Base-by-base conservation (phyloP, 2,797 vertebrate genomes). In the Microcaecilia unicolor region DNA sequence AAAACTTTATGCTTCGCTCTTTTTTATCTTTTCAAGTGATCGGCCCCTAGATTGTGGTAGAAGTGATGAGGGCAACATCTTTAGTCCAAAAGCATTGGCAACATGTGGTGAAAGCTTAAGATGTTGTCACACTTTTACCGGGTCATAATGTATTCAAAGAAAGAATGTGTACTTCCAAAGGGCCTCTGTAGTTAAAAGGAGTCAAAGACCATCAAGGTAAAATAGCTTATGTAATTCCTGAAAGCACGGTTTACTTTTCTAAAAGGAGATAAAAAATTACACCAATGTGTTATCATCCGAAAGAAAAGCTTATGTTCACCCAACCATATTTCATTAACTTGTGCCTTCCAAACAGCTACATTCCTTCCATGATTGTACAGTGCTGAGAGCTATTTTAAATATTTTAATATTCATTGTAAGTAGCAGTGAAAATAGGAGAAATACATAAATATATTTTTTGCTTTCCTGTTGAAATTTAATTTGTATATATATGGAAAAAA, bases 111-210 rank as follows among this genome's bases (percentile, higher is more conserved):
- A 82, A 71, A 83, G 79, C 81, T 86, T 86, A 84, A 83, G 80
- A 84, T 79, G 85, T 85, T 89, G 87, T 90, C 84, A 87, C 83
- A 87, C 85, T 91, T 88, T 86, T 86, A 87, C 64, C 86, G 82
- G 81, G 70, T 72, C 53, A 55, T 83, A 87, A 87, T 85, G 84
- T 81, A 74, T 83, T 89, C 81, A 90, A 86, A 88, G 83, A 77
- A 71, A 62, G 48, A n/a, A n/a, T 32, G 61, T 67, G 67, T 72
- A 66, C 71, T 82, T 64, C 73, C 65, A 42, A 24, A 72, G 80
- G 61, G 59, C 37, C 45, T 67, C 65, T 70, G 61, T 57, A 64
- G 69, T 64, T 59, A 65, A 33, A 15, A 52, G n/a, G n/a, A 55
- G 55, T 62, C 55, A 65, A 58, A 62, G 58, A 58, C 51, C 31